phyloP scores from a whole-genome alignment of 2,797 vertebrate genomes.

The Eutrigla gurnardus region DNA sequence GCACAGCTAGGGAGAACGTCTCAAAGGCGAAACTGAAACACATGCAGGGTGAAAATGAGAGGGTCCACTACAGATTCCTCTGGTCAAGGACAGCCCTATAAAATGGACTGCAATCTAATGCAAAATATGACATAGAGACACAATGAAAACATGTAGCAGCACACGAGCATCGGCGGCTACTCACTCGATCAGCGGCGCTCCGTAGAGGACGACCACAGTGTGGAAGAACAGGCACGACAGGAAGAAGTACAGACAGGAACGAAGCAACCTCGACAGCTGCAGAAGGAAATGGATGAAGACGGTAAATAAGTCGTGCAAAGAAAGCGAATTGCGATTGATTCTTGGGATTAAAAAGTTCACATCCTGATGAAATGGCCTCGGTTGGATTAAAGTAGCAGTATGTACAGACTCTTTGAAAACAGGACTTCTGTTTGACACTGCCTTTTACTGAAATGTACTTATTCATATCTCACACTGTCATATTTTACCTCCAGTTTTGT shows the following conservation, averaged over 20 bases:
- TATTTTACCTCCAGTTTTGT: neutral
- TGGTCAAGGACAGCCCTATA: too few species aligned
- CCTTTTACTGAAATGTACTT: neutral
- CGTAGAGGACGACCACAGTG: constrained; percentile 94
- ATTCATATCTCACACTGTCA: neutral
- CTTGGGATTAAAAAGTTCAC: too few species aligned
- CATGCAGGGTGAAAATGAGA: neutral
- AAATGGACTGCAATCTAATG: neutral
- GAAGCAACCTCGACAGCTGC: constrained; percentile 90
- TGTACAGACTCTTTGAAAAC: neutral
- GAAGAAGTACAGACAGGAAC: constrained; percentile 92
- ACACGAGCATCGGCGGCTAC: constrained; percentile 66
- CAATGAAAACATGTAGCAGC: neutral
- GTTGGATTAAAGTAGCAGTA: neutral
- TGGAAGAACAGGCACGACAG: constrained; percentile 93
- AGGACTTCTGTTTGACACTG: neutral
- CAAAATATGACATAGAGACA: neutral
- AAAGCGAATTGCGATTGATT: too few species aligned
- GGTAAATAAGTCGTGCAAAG: neutral
- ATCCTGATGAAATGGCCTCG: too few species aligned
- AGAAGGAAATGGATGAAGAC: constrained; percentile 43
- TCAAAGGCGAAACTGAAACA: constrained; percentile 89
- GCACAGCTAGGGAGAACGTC: constrained; percentile 92
- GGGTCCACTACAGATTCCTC: too few species aligned
- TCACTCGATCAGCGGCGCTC: constrained; percentile 96